These are phyloP conservation scores for Coranthus polyacanthus DNA, from an alignment of 2,797 vertebrate genomes.

Conservation along the genomic window DNA sequence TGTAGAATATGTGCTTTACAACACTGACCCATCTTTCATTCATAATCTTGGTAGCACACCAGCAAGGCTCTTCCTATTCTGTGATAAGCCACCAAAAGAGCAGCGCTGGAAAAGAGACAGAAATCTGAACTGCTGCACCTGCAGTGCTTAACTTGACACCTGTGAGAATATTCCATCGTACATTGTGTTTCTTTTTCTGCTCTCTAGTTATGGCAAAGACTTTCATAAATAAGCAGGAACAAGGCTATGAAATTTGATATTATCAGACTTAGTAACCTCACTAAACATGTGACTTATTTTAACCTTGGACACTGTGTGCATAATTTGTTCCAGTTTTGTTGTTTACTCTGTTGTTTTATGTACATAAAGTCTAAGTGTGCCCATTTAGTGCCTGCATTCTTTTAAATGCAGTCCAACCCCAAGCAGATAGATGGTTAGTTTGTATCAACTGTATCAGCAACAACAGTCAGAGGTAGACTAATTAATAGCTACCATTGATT, in stretches of 20 bases:
- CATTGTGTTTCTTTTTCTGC: slow-evolving; percentile 44
- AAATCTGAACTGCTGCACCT: slow-evolving; percentile 68
- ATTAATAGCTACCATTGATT: slow-evolving; percentile 78
- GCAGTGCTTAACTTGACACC: slow-evolving; percentile 68
- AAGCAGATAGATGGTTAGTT: slow-evolving; percentile 31
- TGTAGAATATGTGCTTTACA: neutral
- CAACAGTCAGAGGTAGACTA: slow-evolving; percentile 60
- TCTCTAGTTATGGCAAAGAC: slow-evolving; percentile 7
- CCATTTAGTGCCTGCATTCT: neutral
- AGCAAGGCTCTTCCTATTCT: neutral
- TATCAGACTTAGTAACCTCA: slow-evolving; percentile 22
- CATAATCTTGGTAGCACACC: slow-evolving; percentile 1
- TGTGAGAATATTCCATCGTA: slow-evolving; percentile 61
- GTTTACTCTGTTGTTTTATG: slow-evolving; percentile 3
- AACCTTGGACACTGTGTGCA: slow-evolving; percentile 16
- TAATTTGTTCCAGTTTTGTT: slow-evolving; percentile 15
- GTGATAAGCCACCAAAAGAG: slow-evolving; percentile 18
- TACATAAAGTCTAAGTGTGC: slow-evolving; percentile 3
- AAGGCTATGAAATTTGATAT: slow-evolving; percentile 25
- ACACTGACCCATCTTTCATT: slow-evolving; percentile 8
- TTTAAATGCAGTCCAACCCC: slow-evolving; percentile 17
- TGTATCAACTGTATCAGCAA: slow-evolving; percentile 57
- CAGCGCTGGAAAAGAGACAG: slow-evolving; percentile 27
- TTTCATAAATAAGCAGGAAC: slow-evolving; percentile 35
- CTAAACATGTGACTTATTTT: slow-evolving; percentile 21